Evolutionary conservation across 2,113 vertebrate species (phyloP).

Genomic region (Caloenas nicobarica): DNA sequence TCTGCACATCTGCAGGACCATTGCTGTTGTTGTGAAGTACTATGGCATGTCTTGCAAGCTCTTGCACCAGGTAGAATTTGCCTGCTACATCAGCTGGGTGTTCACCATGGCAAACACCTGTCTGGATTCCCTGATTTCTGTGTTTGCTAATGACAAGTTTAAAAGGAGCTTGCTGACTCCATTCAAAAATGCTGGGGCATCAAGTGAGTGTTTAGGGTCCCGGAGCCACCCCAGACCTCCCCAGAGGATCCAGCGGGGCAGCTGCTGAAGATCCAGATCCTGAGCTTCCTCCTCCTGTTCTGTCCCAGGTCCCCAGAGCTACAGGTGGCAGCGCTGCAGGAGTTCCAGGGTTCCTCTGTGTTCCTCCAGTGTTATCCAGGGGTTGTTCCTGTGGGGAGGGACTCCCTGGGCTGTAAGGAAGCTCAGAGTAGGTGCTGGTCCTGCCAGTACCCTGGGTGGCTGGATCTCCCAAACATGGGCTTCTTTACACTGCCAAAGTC

Average conservation of each 20-base stretch:
- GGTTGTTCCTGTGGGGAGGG: not conserved
- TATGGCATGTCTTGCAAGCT: not conserved
- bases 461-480: not conserved
- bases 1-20: slow-evolving; percentile 63
- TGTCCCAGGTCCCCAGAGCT: not conserved
- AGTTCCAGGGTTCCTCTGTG: not conserved
- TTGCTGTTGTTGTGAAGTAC: slow-evolving; percentile 37
- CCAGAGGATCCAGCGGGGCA: accelerated
- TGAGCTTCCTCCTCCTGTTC: not conserved
- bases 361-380: not conserved
- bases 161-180: slow-evolving; percentile 14
- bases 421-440: not conserved
- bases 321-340: not conserved
- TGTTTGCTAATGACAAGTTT: slow-evolving; percentile 47
- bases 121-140: slow-evolving; percentile 53
- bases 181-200: not conserved
- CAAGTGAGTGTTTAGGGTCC: not conserved
- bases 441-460: not conserved
- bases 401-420: not conserved
- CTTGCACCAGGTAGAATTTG: not conserved
- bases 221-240: not conserved
- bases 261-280: not conserved
- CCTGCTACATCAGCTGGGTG: slow-evolving; percentile 51
- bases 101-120: slow-evolving; percentile 62
- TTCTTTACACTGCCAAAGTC: not conserved